These are phyloP conservation scores for Eulemur macaco DNA, from an alignment of 2,113 vertebrate species.

Conservation along the genomic window DNA sequence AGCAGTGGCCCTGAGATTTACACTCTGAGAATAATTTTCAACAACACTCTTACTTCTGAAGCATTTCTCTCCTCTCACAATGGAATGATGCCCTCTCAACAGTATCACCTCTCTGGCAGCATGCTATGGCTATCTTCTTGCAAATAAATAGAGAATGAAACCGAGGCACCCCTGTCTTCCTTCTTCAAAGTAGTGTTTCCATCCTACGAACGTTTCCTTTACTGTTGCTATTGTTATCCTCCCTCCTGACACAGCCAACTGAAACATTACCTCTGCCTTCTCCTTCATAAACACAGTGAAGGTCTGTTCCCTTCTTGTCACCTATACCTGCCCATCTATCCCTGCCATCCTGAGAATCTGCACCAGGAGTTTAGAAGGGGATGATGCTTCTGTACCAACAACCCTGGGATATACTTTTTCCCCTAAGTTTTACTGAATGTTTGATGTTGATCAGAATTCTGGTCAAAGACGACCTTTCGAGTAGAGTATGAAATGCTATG, in stretches of 20 bases:
- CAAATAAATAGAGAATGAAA: slow-evolving; percentile 12
- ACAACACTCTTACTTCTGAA: background rate
- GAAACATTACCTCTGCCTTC: background rate
- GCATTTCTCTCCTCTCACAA: background rate
- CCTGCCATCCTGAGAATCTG: background rate
- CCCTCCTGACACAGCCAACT: background rate
- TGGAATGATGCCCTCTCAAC: background rate
- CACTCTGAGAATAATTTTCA: background rate
- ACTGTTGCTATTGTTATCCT: background rate
- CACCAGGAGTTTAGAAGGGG: background rate
- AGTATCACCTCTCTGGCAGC: background rate
- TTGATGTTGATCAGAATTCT: slow-evolving; percentile 19
- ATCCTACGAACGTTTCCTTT: background rate
- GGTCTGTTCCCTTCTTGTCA: background rate
- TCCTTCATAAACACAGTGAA: background rate
- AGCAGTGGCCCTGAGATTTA: background rate
- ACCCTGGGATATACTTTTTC: background rate
- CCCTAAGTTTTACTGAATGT: background rate
- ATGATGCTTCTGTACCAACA: background rate
- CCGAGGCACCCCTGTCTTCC: background rate
- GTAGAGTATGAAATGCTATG: background rate
- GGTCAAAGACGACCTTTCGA: background rate
- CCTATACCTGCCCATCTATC: background rate
- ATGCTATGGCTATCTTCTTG: background rate
- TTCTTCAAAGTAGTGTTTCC: background rate